These are phyloP conservation scores for Falco berigora DNA, from an alignment of 2,797 vertebrate genomes.

Conservation along the genomic window DNA sequence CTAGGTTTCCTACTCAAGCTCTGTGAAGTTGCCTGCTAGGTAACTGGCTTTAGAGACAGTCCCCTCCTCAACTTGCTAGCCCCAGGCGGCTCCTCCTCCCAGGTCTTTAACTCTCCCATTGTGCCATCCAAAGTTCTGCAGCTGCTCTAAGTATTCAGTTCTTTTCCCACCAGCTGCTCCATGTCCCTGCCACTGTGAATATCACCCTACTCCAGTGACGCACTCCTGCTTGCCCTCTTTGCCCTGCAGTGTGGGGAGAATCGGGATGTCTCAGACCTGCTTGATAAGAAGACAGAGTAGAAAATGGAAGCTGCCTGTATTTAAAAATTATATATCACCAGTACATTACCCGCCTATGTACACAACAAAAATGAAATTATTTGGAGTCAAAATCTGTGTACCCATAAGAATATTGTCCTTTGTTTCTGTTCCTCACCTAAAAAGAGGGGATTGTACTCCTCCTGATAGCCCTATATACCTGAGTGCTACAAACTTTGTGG, in stretches of 20 bases:
- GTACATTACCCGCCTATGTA: neutral
- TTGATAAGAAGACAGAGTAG: neutral
- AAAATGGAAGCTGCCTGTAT: neutral
- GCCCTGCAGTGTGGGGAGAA: neutral
- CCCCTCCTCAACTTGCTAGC: neutral
- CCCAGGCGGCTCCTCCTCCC: neutral
- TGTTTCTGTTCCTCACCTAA: neutral
- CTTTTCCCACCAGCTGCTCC: neutral
- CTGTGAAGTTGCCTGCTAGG: neutral
- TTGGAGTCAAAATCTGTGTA: neutral
- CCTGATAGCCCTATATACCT: neutral
- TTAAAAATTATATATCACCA: neutral
- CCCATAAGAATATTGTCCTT: neutral
- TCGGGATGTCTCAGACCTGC: neutral
- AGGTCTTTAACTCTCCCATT: neutral
- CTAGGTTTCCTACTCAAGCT: neutral
- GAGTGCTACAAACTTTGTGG: neutral
- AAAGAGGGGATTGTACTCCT: neutral
- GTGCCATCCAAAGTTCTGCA: neutral
- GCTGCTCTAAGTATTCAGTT: neutral
- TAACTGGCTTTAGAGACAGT: neutral
- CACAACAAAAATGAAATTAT: neutral
- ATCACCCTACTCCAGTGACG: neutral
- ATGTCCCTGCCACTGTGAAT: accelerated
- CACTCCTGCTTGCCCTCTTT: neutral